Percentiles rank a stretch among this genome's conserved stretches.
Conservation (phyloP, 2,113 vertebrate genomes). For the Todiramphus chloris region DNA sequence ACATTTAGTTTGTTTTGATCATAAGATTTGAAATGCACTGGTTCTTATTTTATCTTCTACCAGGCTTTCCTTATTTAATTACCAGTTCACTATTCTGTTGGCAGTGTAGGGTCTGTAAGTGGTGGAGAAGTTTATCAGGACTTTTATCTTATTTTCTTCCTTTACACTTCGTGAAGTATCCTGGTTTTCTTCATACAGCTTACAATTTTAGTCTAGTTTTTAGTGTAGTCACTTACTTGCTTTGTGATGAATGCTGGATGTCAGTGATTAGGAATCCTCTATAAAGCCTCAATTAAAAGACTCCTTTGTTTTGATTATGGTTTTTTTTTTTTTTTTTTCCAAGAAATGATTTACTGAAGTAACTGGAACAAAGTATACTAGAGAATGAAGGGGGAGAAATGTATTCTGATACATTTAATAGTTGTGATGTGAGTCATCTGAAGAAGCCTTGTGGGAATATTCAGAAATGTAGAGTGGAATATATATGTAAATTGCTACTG, state of each 20-base stretch:
- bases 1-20: neutral
- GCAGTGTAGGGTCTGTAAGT: neutral
- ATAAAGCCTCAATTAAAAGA: neutral
- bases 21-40: neutral
- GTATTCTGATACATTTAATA: neutral
- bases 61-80: neutral
- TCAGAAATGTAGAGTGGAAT: neutral
- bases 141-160: neutral
- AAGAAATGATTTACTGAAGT: neutral
- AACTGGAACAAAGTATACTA: neutral
- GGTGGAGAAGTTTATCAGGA: neutral
- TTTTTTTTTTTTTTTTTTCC: neutral
- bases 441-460: neutral
- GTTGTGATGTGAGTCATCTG: neutral
- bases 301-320: neutral
- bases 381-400: neutral
- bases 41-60: neutral
- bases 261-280: neutral
- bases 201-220: neutral
- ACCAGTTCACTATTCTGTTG: neutral
- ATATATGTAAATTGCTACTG: neutral
- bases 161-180: neutral
- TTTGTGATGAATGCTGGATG: neutral
- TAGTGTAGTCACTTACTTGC: neutral
- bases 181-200: neutral